Evolutionary conservation across 2,113 vertebrate genomes (phyloP).

Genomic region (Euleptes europaea): DNA sequence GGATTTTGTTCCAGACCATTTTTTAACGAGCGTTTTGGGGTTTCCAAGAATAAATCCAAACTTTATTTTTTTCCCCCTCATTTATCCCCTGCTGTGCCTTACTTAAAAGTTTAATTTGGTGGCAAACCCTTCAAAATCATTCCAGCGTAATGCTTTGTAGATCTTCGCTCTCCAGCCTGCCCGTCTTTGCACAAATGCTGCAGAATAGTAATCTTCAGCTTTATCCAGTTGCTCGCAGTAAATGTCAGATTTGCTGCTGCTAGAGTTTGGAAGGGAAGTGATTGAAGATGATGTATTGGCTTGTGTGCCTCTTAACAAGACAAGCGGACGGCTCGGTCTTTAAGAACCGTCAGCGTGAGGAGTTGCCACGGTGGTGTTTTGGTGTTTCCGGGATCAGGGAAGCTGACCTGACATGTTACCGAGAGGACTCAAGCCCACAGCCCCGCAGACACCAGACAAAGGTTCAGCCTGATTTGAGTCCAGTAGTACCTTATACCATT

Average conservation of each 20-base stretch:
- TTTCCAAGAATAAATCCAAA: slow-evolving; percentile 57
- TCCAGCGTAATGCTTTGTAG: slow-evolving; percentile 60
- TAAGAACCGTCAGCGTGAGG: not conserved
- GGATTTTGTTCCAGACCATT: slow-evolving; percentile 60
- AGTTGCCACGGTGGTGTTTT: not conserved
- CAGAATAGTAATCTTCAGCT: slow-evolving; percentile 25
- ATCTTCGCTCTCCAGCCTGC: slow-evolving; percentile 43
- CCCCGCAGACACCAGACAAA: not conserved
- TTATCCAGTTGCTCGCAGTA: slow-evolving; percentile 20
- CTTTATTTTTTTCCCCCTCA: slow-evolving; percentile 48
- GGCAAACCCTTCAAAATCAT: slow-evolving; percentile 63
- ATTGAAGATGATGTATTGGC: slow-evolving; percentile 33
- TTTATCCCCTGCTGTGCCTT: slow-evolving; percentile 64
- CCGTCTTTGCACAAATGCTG: not conserved
- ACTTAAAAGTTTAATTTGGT: slow-evolving; percentile 67
- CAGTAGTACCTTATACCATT: too few relatives aligned
- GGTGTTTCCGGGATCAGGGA: not conserved
- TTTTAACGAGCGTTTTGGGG: slow-evolving; percentile 65
- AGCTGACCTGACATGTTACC: not conserved
- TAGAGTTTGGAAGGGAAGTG: slow-evolving; percentile 46
- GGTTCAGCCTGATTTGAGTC: not conserved
- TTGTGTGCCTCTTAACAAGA: slow-evolving; percentile 26
- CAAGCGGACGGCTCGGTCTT: not conserved
- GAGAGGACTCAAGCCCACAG: not conserved
- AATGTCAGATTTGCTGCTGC: slow-evolving; percentile 42